Evolutionary conservation across 1,140 invertebrate species (phyloP).

Genomic region (Drosophila orosa): DNA sequence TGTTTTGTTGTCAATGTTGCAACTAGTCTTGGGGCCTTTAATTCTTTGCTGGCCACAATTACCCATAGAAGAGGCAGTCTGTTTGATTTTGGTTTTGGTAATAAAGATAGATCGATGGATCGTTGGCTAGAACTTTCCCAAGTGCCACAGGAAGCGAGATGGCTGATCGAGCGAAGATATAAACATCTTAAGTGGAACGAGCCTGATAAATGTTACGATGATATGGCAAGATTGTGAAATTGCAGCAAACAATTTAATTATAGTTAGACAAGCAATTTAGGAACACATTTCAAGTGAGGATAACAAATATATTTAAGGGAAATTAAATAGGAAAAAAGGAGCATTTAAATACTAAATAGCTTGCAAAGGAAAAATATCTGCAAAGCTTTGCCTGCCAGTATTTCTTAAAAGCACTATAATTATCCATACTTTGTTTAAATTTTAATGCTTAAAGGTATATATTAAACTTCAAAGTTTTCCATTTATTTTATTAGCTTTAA

Average conservation of each 20-base stretch:
- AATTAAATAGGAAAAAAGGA: neutral
- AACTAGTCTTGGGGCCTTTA: conserved; percentile 55
- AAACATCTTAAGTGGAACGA: conserved; percentile 26
- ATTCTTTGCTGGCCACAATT: conserved; percentile 50
- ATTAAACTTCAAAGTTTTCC: neutral
- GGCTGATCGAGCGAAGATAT: conserved; percentile 16
- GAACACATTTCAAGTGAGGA: neutral
- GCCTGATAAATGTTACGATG: conserved; percentile 18
- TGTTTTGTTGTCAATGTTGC: conserved; percentile 52
- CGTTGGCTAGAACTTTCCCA: neutral
- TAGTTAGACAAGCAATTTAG: neutral
- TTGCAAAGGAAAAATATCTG: neutral
- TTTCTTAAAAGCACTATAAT: too few species aligned
- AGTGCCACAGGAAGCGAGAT: conserved; percentile 33
- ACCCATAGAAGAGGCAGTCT: conserved; percentile 43
- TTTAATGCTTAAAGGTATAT: neutral
- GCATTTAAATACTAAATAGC: neutral
- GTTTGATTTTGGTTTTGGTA: conserved; percentile 52
- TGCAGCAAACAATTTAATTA: conserved; percentile 34
- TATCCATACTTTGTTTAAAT: too few species aligned
- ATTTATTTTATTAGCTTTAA: neutral
- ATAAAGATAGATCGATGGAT: conserved; percentile 57
- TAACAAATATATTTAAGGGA: neutral
- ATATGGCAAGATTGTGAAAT: conserved; percentile 7
- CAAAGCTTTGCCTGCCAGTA: neutral